A percentile compares a stretch with the other conserved stretches of the same genome.
These are phyloP conservation scores for Sphaerophoria taeniata DNA, from an alignment of 2,888 invertebrate species.

Conservation along the genomic window DNA sequence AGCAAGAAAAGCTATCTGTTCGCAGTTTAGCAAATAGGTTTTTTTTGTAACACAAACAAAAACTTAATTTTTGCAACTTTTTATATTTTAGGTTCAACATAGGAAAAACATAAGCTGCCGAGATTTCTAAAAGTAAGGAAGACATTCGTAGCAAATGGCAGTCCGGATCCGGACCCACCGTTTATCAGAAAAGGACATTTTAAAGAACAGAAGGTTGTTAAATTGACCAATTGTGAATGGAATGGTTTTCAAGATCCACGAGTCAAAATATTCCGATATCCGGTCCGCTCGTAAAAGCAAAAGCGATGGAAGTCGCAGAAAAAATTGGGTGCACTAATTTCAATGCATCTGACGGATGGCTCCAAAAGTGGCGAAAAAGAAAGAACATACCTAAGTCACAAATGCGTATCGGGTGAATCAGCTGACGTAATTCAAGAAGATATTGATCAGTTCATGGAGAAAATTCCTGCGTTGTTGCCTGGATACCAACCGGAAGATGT, in stretches of 20 bases:
- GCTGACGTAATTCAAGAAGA: too few relatives aligned
- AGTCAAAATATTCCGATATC: not conserved
- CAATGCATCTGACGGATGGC: too few relatives aligned
- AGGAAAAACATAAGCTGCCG: too few relatives aligned
- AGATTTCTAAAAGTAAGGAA: constrained; percentile 4
- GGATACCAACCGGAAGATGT: too few relatives aligned
- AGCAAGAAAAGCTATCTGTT: not conserved
- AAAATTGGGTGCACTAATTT: too few relatives aligned
- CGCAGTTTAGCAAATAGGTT: not conserved
- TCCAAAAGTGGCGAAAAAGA: too few relatives aligned
- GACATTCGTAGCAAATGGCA: constrained; percentile 8
- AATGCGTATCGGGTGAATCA: too few relatives aligned
- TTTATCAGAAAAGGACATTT: constrained; percentile 3
- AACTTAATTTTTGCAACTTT: not conserved
- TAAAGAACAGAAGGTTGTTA: not conserved
- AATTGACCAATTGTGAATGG: constrained; percentile 1
- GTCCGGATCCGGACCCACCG: not conserved
- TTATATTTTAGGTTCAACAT: not conserved
- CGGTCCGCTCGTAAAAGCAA: not conserved
- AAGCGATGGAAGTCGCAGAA: not conserved
- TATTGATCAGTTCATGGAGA: too few relatives aligned
- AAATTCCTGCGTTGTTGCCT: too few relatives aligned
- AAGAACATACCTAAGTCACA: too few relatives aligned
- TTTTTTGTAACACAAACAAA: not conserved
- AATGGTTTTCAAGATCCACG: not conserved